Evolutionary conservation across 2,888 invertebrate species (phyloP).

Genomic region (Petrolisthes manimaculis): DNA sequence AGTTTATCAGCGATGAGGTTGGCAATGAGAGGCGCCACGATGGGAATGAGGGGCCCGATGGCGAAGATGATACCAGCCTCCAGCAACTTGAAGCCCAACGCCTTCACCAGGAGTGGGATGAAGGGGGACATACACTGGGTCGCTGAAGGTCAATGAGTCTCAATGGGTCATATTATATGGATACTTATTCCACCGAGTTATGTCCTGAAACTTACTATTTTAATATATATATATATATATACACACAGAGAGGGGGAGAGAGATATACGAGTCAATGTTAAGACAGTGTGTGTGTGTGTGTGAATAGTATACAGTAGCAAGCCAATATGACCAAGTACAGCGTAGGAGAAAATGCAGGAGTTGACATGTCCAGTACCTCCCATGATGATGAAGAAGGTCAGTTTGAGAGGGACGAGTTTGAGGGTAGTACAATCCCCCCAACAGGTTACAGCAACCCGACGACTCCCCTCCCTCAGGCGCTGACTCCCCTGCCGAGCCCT

Average conservation of each 20-base stretch:
- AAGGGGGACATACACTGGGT: constrained; percentile 83
- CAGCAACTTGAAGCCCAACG: constrained; percentile 82
- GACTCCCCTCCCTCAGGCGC: constrained; percentile 38
- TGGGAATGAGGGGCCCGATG: constrained; percentile 80
- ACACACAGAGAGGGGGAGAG: too few relatives aligned
- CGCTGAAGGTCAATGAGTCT: constrained; percentile 73
- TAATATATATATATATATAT: not conserved
- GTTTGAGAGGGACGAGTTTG: constrained; percentile 76
- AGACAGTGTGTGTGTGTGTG: too few relatives aligned
- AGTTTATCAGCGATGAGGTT: constrained; percentile 84
- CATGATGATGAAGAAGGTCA: constrained; percentile 82
- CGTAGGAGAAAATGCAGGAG: too few relatives aligned
- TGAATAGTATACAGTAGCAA: too few relatives aligned
- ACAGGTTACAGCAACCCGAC: constrained; percentile 39
- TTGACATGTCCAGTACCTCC: constrained; percentile 74
- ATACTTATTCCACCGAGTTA: not conserved
- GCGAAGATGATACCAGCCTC: constrained; percentile 86
- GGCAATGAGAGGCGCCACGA: constrained; percentile 82
- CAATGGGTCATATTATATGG: not conserved
- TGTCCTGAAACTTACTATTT: not conserved
- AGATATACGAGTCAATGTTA: not conserved
- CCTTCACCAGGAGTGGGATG: constrained; percentile 83
- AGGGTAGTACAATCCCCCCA: constrained; percentile 54
- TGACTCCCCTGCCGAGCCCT: constrained; percentile 49
- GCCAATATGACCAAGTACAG: too few relatives aligned